A percentile compares a stretch with the other conserved stretches of the same genome.
Evolutionary conservation across 2,888 invertebrate genomes (phyloP).

Genomic region (Koerneria pararmatus): DNA sequence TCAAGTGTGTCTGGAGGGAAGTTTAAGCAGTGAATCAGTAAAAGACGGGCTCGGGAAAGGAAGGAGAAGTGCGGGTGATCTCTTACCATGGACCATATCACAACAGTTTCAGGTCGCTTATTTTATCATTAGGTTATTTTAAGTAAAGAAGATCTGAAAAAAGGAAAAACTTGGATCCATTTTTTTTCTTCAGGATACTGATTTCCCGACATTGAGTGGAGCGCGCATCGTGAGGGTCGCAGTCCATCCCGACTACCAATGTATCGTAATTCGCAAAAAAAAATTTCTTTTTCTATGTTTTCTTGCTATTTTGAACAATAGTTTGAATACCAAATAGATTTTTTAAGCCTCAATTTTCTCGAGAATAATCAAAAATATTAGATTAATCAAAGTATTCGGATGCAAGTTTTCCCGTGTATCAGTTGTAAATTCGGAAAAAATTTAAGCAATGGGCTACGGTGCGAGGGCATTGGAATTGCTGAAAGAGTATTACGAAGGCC

Average conservation of each 20-base stretch:
- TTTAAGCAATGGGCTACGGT: constrained; percentile 88
- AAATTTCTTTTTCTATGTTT: no score
- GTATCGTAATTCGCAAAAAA: constrained; percentile 10
- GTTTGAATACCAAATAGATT: no score
- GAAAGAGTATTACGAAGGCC: constrained; percentile 81
- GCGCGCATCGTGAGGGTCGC: constrained; percentile 91
- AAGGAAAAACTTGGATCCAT: not conserved
- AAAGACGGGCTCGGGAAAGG: constrained; percentile 78
- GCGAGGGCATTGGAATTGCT: constrained; percentile 78
- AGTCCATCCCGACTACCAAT: constrained; percentile 92
- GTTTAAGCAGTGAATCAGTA: constrained; percentile 70
- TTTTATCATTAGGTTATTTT: not conserved
- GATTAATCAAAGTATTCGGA: no score
- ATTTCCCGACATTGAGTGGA: constrained; percentile 84
- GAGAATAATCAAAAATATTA: no score
- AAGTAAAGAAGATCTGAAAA: not conserved
- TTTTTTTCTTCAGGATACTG: constrained; percentile 75
- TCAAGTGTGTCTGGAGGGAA: constrained; percentile 70
- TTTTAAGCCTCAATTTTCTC: no score
- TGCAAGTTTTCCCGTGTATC: no score
- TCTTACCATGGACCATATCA: constrained; percentile 96
- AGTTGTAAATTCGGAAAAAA: no score
- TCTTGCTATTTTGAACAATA: no score
- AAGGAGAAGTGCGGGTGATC: constrained; percentile 85
- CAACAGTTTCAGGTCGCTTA: constrained; percentile 69